Evolutionary conservation across 64 coral and sea anemone genomes (phyloP).

Genomic region (Hydrozoanthus tunicans): DNA sequence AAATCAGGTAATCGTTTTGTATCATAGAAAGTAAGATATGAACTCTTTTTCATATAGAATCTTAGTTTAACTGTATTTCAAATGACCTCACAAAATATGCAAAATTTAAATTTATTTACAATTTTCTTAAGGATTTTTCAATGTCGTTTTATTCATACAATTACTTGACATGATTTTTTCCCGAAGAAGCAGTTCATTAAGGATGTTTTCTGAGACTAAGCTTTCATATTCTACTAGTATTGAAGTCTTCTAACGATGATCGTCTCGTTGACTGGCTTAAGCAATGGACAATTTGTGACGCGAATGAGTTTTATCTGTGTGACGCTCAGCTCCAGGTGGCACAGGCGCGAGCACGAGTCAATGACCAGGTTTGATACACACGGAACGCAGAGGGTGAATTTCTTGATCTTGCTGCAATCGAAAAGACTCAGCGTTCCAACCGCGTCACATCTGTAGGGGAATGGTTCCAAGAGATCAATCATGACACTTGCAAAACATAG

Average conservation of each 20-base stretch:
- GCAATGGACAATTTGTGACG: constrained; percentile 24
- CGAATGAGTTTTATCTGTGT: constrained; percentile 30
- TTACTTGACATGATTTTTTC: no score
- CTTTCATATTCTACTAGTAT: neutral
- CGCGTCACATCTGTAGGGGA: neutral
- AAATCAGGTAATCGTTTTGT: no score
- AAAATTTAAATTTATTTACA: no score
- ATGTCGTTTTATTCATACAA: no score
- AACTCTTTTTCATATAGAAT: no score
- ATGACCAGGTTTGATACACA: constrained; percentile 30
- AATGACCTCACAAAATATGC: no score
- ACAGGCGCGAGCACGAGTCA: constrained; percentile 37
- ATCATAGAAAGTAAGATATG: no score
- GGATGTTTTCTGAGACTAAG: no score
- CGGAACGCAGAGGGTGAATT: constrained; percentile 35
- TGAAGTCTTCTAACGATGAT: neutral
- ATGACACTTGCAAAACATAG: neutral
- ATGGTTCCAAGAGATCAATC: neutral
- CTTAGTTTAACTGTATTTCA: no score
- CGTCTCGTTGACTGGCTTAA: constrained; percentile 10
- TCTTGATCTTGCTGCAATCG: constrained; percentile 35
- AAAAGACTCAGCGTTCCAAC: constrained; percentile 24
- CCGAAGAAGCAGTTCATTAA: no score
- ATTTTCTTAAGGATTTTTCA: no score
- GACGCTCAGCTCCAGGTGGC: constrained; percentile 11